Base-by-base conservation (phyloP, 2,888 invertebrate species). In the Bellardia bayeri region DNA sequence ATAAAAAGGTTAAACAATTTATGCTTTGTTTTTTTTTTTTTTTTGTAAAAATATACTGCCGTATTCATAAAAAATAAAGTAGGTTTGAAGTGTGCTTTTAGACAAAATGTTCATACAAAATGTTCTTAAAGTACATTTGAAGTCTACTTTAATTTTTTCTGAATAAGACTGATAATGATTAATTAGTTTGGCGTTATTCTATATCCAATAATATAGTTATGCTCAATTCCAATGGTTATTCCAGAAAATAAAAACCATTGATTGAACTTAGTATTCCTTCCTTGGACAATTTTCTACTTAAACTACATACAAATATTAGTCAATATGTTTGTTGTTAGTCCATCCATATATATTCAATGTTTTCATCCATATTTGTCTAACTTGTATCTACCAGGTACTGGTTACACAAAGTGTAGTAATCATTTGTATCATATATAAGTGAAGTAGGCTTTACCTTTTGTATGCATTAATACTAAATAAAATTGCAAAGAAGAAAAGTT, bases 391-490 rank as follows among this genome's bases (percentile, higher is more conserved):
- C 61, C 49, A 16, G 23, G 37, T 69, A 79, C 69, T 79, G 61
- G 37, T 69, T 49, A 11, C n/a, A 30, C 49, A 79, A 69, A 13
- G 42, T 58, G 61, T 40, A 72, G 66, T 66, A 74, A 72, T 74
- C 64, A 82, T 74, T 56, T 72, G 64, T 56, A 23, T 23, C 6
- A 5, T 4, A 37, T 72, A 64, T 69, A 83, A 82, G 58, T 64
- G 71, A 75, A 80, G 30, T 82, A 66, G 64, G 74, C 45, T 74
- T 72, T 54, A 64, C 14, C 71, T 64, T 54, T 54, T 72, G 16
- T 82, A 56, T 66, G 81, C 74, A 82, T 82, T 56, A 82, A 82
- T 82, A 82, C 37, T 37, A 37, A 37, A 82, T 66, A 83, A 64
- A 69, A 82, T 54, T 49, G 64, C 45, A 54, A 66, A 49, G 71